phyloP scores from a whole-genome alignment of 1,140 invertebrate genomes.

The Arctopsyche grandis region DNA sequence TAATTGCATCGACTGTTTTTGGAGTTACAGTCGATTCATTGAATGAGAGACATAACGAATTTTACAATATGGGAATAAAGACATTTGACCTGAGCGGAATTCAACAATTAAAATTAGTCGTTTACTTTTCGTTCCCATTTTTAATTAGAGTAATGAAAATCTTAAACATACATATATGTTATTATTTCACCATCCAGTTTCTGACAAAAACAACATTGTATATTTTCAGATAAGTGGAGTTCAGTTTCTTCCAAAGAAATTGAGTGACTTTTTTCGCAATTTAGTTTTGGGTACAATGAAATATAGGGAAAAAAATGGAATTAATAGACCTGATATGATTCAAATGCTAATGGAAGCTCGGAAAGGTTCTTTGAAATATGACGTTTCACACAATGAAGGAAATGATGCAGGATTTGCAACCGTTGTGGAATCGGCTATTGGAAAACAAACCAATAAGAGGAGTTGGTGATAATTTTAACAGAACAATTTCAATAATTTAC shows the following conservation, averaged over 20 bases:
- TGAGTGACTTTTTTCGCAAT: constrained; percentile 55
- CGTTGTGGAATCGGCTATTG: constrained; percentile 55
- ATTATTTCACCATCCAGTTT: no score
- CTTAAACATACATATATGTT: not conserved
- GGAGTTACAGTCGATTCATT: constrained; percentile 65
- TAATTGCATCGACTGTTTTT: constrained; percentile 66
- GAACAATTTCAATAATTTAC: no score
- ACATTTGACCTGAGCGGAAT: constrained; percentile 51
- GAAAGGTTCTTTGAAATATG: constrained; percentile 50
- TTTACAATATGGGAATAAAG: constrained; percentile 57
- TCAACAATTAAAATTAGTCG: constrained; percentile 21
- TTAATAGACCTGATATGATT: constrained; percentile 62
- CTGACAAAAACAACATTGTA: no score
- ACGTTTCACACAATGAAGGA: not conserved
- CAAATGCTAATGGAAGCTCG: constrained; percentile 61
- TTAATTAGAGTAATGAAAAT: constrained; percentile 23
- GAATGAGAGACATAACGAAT: constrained; percentile 60
- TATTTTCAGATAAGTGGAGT: not conserved
- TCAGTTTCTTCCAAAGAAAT: no score
- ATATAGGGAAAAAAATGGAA: constrained; percentile 56
- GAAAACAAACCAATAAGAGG: constrained; percentile 44
- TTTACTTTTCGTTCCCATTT: constrained; percentile 25
- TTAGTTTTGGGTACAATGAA: constrained; percentile 56
- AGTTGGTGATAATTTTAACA: constrained; percentile 13
- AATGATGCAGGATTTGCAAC: constrained; percentile 56